Evolutionary conservation across 2,888 invertebrate species (phyloP), one percentile per base, ranked within the genome.

Genomic region (Latrodectus hesperus): DNA sequence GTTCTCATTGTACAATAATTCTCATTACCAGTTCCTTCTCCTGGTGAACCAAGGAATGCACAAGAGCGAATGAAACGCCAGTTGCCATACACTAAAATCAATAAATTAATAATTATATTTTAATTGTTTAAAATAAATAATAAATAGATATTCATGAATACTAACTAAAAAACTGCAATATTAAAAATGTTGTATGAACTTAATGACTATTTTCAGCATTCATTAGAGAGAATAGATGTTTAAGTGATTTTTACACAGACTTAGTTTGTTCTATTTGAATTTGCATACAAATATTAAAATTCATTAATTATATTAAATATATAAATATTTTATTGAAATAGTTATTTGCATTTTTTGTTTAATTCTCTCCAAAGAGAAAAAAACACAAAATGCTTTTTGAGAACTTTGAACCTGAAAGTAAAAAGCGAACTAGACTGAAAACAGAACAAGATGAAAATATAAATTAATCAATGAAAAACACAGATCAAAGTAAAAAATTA

Each of bases 41-140:
- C 98, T 0, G 97, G 96, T 90, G 97, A 97, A 0, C 98, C 98
- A 91, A 98, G 94, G 91, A 95, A 97, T 0, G 97, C 98, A 92
- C 98, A 98, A 91, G 95, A 95, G 89, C 97, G 94, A 91, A 96
- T 96, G 92, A 96, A 97, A 84, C 96, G 94, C 97, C 97, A 97
- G 91, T 96, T 95, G 9, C 97, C 97, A 91, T 96, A 94, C 16
- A 96, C 96, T 96, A 60, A 52, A 88, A 83, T 0, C 65, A 49
- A 26, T 4, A 71, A 26, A 17, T 16, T 5, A n/a, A n/a, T 71
- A 22, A 14, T 71, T 10, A 22, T 71, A 71, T 71, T 71, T 71
- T 71, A 38, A 17, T 26, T 67, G 5, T 11, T 67, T 55, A 5
- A 55, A 55, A 55, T 55, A 55, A 55, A 55, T 5, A 55, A 55